A percentile compares a stretch with the other conserved stretches of the same genome.
Conservation (phyloP, 2,113 vertebrate species). For the Prietella phreatophila region DNA sequence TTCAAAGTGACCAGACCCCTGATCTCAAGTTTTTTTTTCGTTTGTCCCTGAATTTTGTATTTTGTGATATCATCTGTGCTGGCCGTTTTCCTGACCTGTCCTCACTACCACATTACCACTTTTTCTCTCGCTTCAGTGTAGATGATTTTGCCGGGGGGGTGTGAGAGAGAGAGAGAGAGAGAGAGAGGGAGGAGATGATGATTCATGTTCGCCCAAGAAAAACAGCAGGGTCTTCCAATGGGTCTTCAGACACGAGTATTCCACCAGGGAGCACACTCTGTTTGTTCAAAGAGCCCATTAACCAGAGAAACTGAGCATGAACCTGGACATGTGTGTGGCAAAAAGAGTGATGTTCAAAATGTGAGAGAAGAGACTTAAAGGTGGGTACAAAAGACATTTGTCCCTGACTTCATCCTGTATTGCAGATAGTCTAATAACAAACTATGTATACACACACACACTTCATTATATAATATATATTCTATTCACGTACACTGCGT, state of each 20-base stretch:
- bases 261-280: slow-evolving; percentile 35
- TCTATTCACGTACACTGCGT: background rate
- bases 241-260: slow-evolving; percentile 26
- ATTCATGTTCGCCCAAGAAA: slow-evolving; percentile 50
- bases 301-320: slow-evolving; percentile 27
- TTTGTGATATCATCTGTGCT: background rate
- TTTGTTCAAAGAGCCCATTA: slow-evolving; percentile 47
- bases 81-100: background rate
- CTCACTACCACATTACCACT: background rate
- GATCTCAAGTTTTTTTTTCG: background rate
- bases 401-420: background rate
- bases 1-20: background rate
- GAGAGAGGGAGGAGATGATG: slow-evolving; percentile 23
- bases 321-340: slow-evolving; percentile 23
- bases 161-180: background rate
- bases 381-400: background rate
- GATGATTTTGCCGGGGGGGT: slow-evolving; percentile 22
- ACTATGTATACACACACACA: background rate
- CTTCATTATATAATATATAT: background rate
- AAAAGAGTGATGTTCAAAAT: background rate
- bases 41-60: background rate
- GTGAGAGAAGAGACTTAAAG: background rate
- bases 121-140: background rate
- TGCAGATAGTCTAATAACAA: background rate
- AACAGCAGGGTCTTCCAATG: slow-evolving; percentile 39